Evolutionary conservation across 2,797 vertebrate species (phyloP), one percentile per base, ranked within the genome.

Genomic region (Pterois miles): DNA sequence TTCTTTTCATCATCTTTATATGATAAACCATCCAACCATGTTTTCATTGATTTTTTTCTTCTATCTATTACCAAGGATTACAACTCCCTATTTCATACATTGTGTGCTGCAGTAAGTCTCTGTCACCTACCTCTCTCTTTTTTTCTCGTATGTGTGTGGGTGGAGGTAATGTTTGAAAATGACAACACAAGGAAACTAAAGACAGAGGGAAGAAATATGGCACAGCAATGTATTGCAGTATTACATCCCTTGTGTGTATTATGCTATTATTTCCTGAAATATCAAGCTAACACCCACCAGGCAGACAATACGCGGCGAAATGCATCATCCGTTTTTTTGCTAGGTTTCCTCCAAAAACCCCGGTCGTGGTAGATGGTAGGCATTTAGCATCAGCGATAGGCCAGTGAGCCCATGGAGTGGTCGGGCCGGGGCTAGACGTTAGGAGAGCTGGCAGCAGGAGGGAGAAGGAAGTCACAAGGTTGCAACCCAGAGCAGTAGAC

Each of bases 401-500:
- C 77, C 80, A 36, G 87, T 64, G 78, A 76, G 86, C 84, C 75
- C 46, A 53, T 50, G 82, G 85, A 90, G 86, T 82, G 92, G 89
- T 85, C 76, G 82, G 82, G 79, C 88, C 81, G 38, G 78, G 91
- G 83, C 90, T 77, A 83, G 91, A 92, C 78, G 86, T 90, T 89
- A 90, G 88, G 85, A 65, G 87, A 92, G 86, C 88, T 93, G 92
- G 94, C 93, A 94, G 93, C 82, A 85, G 88, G 78, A 91, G 90
- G 87, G 93, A 92, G 91, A 92, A 88, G 87, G 86, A 88, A 93
- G 94, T 93, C 93, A 93, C 93, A 94, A 93, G 95, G 95, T 95
- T 95, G 94, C 92, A 93, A 93, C 94, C 92, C 88, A 88, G 90
- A 91, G 93, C 93, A 91, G 91, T 92, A 92, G 94, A 94, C 92